Base-by-base conservation (phyloP, 2,797 vertebrate species). In the Myotis daubentonii region DNA sequence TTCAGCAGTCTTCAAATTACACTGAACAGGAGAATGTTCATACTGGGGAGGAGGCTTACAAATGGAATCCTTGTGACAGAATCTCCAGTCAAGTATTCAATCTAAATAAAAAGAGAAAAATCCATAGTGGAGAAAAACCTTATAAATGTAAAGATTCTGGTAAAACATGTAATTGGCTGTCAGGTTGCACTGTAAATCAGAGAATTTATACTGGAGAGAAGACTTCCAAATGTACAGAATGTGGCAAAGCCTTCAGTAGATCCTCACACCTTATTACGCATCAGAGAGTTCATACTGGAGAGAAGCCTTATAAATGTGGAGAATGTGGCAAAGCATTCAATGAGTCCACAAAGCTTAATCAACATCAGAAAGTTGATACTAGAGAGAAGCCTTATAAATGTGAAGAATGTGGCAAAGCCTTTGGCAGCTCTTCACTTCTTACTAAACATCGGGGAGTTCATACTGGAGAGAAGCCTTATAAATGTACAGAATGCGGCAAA, bases 401-500 rank as follows among this genome's bases (percentile, higher is more conserved):
- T 65, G 6, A 6, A 7, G 13, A 65, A 17, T 65, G 62, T 65
- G 62, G 62, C 62, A 65, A 65, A n/a, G 30, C 62, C 30, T 65
- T 65, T 7, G n/a, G 6, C 6, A 3, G 6, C 6, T n/a, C 13
- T 15, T 17, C n/a, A 16, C 3, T 36, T 5, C 13, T 65, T n/a
- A 17, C 6, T 65, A 2, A 16, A 3, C 62, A 65, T 65, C 30
- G n/a, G 15, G 17, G 13, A 16, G 15, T n/a, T 65, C 62, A 65
- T 7, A 65, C 30, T 3, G 16, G 15, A n/a, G 62, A n/a, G 30
- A 65, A 65, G 7, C 30, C 62, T 16, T n/a, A n/a, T 6, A n/a
- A n/a, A n/a, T 65, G 62, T 65, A n/a, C 6, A 8, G 30, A 65
- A 8, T 65, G 62, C 17, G 62, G 30, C 6, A 65, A n/a, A 65